phyloP scores from a whole-genome alignment of 2,888 invertebrate species.

The Phymatocera aterrima region DNA sequence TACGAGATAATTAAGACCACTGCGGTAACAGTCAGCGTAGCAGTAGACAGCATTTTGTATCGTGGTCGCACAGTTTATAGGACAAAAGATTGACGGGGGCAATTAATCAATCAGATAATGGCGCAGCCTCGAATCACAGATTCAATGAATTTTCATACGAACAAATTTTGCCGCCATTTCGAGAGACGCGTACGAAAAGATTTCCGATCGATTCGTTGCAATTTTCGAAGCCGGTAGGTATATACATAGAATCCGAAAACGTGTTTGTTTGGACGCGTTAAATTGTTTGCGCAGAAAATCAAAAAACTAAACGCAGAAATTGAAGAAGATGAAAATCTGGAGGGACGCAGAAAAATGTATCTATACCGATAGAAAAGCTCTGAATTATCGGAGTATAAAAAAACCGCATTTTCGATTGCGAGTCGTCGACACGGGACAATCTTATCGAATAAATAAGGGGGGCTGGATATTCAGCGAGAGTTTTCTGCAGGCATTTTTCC shows the following conservation, averaged over 20 bases:
- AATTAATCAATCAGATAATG: too few species aligned
- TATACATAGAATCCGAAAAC: too few species aligned
- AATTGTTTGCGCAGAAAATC: too few species aligned
- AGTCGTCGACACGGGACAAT: constrained; percentile 9
- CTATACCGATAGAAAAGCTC: background rate
- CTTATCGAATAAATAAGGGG: constrained; percentile 30
- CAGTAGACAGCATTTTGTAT: background rate
- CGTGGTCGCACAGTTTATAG: background rate
- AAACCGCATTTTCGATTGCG: constrained; percentile 14
- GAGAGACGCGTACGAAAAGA: too few species aligned
- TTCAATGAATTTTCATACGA: too few species aligned
- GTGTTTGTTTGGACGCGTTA: too few species aligned
- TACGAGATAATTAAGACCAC: background rate
- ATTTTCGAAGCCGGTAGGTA: too few species aligned
- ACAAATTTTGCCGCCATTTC: too few species aligned
- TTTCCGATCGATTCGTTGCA: too few species aligned
- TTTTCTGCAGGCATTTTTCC: constrained; percentile 7
- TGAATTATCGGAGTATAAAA: constrained; percentile 9
- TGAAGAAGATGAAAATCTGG: background rate
- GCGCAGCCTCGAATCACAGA: too few species aligned
- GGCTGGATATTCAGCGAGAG: constrained; percentile 4
- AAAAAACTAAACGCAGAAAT: background rate
- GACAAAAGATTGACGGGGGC: background rate
- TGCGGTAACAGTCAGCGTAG: too few species aligned
- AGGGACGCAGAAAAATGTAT: too few species aligned